Evolutionary conservation across 2,888 invertebrate genomes (phyloP), one percentile per base, ranked within the genome.

Genomic region (Brassicogethes aeneus): DNA sequence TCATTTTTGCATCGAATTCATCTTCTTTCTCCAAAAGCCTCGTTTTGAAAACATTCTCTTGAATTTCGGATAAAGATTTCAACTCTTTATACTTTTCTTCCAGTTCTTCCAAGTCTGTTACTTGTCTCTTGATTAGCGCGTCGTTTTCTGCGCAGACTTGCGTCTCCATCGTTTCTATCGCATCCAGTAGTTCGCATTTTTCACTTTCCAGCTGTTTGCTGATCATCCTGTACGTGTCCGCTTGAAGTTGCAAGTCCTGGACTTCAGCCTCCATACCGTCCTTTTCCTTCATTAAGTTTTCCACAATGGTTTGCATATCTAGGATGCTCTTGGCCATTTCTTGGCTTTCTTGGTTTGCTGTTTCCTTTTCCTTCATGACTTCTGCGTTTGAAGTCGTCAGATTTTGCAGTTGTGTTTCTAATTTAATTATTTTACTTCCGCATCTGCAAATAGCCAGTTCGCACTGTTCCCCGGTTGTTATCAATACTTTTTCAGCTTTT

Each of bases 21-120:
- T 17, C 15, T 35, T 3, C 23, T 16, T 13, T 36, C 14, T 17
- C 23, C 36, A 30, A n/a, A n/a, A n/a, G 14, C 37, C 30, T 37
- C 29, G 3, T 17, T 37, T 37, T 37, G 10, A 30, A 13, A 14
- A 13, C 37, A 13, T 37, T 15, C 17, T 17, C 37, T 7, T 10
- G 12, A 23, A n/a, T n/a, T n/a, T n/a, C n/a, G n/a, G n/a, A n/a
- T n/a, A n/a, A n/a, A n/a, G n/a, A n/a, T n/a, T n/a, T n/a, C n/a
- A n/a, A n/a, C n/a, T n/a, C n/a, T n/a, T n/a, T n/a, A n/a, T n/a
- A n/a, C n/a, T n/a, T 3, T 5, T 31, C 7, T 16, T 31, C 30
- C 30, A 32, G 16, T 15, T 31, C 31, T 31, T 38, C 2, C 12
- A 17, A 12, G 37, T 36, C n/a, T 17, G n/a, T n/a, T 17, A n/a